These are phyloP conservation scores for Psittacula cyanocephala DNA, from an alignment of 2,113 vertebrate genomes.

Conservation along the genomic window DNA sequence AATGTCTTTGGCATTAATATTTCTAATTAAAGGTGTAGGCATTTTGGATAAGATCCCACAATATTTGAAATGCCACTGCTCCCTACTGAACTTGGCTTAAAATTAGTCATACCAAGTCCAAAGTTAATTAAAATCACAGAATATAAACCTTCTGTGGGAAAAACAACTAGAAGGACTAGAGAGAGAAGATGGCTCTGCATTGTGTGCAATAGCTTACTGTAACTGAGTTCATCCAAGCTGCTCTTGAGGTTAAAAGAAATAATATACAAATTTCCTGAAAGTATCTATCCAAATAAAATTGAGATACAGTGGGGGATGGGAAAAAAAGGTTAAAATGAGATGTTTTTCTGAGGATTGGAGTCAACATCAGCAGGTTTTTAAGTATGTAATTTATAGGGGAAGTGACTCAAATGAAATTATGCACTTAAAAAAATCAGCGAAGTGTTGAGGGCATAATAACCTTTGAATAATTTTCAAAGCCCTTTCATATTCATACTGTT, in stretches of 20 bases:
- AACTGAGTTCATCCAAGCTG: not conserved
- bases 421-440: constrained; percentile 32
- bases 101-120: not conserved
- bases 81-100: not conserved
- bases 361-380: constrained; percentile 13
- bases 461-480: not conserved
- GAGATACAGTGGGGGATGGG: not conserved
- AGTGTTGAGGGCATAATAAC: constrained; percentile 40
- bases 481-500: not conserved
- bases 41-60: not conserved
- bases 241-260: not conserved
- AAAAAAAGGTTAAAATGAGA: not conserved
- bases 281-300: not conserved
- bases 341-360: not conserved
- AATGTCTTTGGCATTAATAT: not conserved
- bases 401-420: constrained; percentile 43
- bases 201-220: accelerated
- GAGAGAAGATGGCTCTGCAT: not conserved
- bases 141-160: not conserved
- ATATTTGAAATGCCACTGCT: not conserved
- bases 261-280: not conserved
- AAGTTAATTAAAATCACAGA: not conserved
- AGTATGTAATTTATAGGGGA: constrained; percentile 9
- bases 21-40: not conserved
- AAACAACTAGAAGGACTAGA: not conserved